Conservation (phyloP, 2,797 vertebrate genomes). For the Zenarchopterus dispar region DNA sequence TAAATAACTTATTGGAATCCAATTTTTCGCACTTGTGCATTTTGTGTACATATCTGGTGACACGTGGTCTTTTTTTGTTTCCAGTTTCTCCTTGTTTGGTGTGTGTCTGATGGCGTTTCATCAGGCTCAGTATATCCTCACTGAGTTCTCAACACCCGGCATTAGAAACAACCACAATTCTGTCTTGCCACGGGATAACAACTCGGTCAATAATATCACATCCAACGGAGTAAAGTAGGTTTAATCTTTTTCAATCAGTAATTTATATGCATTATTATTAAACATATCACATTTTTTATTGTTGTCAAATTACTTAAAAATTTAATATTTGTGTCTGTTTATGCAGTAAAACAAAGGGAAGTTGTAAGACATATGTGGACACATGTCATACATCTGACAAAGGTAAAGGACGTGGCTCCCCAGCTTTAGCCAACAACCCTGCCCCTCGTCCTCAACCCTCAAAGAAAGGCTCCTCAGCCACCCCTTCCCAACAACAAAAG, state of each 20-base stretch:
- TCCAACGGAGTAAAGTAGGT: conserved; percentile 89
- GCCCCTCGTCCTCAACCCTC: conserved; percentile 86
- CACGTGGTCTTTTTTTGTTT: neutral
- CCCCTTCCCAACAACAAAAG: conserved; percentile 88
- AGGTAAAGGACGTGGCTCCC: conserved; percentile 94
- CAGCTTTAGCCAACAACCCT: conserved; percentile 82
- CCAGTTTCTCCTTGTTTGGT: conserved; percentile 91
- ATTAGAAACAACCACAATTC: conserved; percentile 87
- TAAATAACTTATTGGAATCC: too few species aligned
- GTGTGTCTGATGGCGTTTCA: conserved; percentile 96
- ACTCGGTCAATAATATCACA: conserved; percentile 80
- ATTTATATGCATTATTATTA: too few species aligned
- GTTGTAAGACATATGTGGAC: conserved; percentile 93
- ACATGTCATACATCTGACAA: conserved; percentile 91
- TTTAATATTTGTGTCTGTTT: conserved; percentile 22
- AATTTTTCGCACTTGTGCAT: neutral
- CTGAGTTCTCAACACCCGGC: conserved; percentile 89
- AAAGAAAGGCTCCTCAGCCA: conserved; percentile 84
- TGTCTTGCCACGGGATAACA: conserved; percentile 78
- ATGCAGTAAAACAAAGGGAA: conserved; percentile 85
- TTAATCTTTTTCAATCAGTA: neutral
- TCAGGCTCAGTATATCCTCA: conserved; percentile 96
- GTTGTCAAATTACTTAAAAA: conserved; percentile 13
- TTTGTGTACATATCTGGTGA: neutral
- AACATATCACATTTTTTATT: neutral